Evolutionary conservation across 2,113 vertebrate species (phyloP).

Genomic region (Gallinago media): DNA sequence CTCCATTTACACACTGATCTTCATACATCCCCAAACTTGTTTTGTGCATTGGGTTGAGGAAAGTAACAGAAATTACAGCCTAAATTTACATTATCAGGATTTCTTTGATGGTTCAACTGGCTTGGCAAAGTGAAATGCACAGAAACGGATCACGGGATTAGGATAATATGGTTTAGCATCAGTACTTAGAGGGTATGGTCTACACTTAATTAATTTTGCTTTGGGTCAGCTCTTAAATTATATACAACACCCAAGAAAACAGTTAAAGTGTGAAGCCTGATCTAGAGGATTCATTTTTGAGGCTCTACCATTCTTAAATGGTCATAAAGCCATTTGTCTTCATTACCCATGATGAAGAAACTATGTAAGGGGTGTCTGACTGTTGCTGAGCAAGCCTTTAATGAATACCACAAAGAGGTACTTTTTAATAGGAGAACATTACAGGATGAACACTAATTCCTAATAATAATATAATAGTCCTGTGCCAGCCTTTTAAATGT

Average conservation of each 20-base stretch:
- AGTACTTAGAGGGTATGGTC: neutral
- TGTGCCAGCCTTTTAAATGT: neutral
- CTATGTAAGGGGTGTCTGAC: neutral
- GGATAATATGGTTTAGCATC: neutral
- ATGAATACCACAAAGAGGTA: neutral
- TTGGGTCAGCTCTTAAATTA: neutral
- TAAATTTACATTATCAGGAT: neutral
- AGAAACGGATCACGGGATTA: neutral
- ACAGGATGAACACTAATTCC: neutral
- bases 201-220: neutral
- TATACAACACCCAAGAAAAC: neutral
- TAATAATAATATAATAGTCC: neutral
- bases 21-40: neutral
- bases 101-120: neutral
- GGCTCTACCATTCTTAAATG: neutral
- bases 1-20: neutral
- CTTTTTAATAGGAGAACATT: neutral
- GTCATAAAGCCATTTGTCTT: neutral
- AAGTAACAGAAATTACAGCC: neutral
- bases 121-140: neutral
- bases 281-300: neutral
- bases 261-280: neutral
- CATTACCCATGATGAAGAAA: neutral
- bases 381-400: neutral
- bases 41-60: neutral